Percentiles rank a stretch among this genome's conserved stretches.
These are phyloP conservation scores for Drosophila pruinosa DNA, from an alignment of 1,140 invertebrate genomes.

Conservation along the genomic window DNA sequence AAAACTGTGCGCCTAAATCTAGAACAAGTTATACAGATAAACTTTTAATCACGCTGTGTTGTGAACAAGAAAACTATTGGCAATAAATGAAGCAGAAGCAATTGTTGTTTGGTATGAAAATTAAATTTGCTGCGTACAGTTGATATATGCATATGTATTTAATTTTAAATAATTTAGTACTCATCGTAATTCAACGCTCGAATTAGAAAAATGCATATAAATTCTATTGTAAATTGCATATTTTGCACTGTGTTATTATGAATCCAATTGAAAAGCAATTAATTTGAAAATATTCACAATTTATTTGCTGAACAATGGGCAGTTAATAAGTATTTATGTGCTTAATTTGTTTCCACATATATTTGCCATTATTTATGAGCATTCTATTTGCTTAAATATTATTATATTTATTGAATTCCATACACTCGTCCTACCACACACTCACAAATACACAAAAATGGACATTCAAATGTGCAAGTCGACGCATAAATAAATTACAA, in stretches of 20 bases:
- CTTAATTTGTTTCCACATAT: constrained; percentile 27
- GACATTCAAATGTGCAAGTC: constrained; percentile 21
- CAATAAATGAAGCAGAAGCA: constrained; percentile 30
- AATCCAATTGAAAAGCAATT: constrained; percentile 12
- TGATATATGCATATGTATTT: constrained; percentile 15
- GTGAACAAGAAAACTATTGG: constrained; percentile 17
- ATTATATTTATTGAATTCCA: constrained; percentile 20
- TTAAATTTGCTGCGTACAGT: background rate
- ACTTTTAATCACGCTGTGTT: constrained; percentile 1
- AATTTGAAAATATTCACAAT: constrained; percentile 27
- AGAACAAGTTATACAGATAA: background rate
- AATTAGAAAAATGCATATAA: background rate
- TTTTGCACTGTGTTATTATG: background rate
- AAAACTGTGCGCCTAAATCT: background rate
- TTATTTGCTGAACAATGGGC: constrained; percentile 36
- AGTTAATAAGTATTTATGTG: constrained; percentile 36
- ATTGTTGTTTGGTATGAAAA: constrained; percentile 15
- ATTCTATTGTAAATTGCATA: background rate
- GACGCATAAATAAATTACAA: constrained; percentile 56
- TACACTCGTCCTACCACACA: constrained; percentile 4
- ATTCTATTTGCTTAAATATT: constrained; percentile 37
- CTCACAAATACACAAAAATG: constrained; percentile 5
- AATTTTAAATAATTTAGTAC: constrained; percentile 10
- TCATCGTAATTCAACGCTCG: background rate
- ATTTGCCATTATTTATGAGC: constrained; percentile 61